Conservation (phyloP, 2,888 invertebrate genomes). For the Chrysolina oricalcia region DNA sequence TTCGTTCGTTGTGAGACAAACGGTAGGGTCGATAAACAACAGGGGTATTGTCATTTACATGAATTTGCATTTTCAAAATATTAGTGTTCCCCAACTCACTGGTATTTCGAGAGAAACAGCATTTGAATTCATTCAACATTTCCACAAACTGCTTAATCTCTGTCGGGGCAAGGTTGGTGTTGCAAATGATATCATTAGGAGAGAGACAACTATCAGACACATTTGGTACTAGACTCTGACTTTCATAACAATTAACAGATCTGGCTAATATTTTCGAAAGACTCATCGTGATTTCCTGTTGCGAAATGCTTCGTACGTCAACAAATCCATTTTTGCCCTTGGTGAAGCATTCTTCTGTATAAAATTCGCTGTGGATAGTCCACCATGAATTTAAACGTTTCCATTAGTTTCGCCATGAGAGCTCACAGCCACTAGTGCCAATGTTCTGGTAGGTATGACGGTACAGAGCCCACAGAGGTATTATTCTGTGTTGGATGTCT, state of each 20-base stretch:
- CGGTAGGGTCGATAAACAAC: background rate
- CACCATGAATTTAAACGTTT: background rate
- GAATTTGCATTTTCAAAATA: no score
- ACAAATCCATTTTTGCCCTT: constrained; percentile 2
- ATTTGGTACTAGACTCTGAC: background rate
- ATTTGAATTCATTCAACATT: background rate
- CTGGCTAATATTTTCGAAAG: background rate
- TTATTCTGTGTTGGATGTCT: background rate
- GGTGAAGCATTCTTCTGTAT: background rate
- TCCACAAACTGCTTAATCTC: background rate
- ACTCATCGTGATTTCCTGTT: background rate
- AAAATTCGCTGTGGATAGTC: background rate
- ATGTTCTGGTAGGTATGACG: background rate
- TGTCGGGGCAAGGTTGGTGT: background rate
- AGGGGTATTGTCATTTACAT: background rate
- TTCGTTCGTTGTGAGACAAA: background rate
- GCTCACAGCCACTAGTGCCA: background rate
- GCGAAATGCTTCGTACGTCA: background rate
- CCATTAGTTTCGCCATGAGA: background rate
- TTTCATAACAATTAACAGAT: no score
- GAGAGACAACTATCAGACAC: background rate
- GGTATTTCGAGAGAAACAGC: background rate
- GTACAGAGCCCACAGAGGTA: background rate
- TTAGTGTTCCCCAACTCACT: no score
- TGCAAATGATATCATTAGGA: background rate